Percentiles rank a stretch among this genome's conserved stretches.
Evolutionary conservation across 2,888 invertebrate genomes (phyloP).

Genomic region (Leptogaster cylindrica): DNA sequence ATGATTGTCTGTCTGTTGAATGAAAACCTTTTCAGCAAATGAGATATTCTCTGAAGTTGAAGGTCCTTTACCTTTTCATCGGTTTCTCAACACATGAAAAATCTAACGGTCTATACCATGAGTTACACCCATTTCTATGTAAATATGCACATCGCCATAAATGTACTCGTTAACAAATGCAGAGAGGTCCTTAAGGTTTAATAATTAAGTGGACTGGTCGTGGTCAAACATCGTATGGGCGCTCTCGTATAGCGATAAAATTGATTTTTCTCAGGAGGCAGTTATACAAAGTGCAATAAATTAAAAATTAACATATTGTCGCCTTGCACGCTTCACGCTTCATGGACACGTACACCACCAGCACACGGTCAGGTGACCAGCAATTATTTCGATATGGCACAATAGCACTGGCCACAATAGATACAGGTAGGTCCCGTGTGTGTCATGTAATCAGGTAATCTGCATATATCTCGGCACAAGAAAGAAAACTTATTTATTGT

Average conservation of each 20-base stretch:
- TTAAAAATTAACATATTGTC: constrained; percentile 33
- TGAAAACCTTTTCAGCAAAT: no score
- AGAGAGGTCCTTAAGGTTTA: no score
- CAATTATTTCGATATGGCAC: background rate
- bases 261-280: background rate
- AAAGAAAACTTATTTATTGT: constrained; percentile 22
- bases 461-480: background rate
- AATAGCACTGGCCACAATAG: background rate
- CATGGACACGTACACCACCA: background rate
- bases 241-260: background rate
- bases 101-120: no score
- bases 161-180: no score
- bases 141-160: no score
- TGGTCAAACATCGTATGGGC: no score
- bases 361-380: background rate
- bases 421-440: background rate
- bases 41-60: no score
- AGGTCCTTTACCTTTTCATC: no score
- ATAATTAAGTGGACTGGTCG: no score
- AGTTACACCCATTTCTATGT: no score
- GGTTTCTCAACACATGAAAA: no score
- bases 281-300: background rate
- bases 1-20: no score
- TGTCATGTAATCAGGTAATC: constrained; percentile 4
- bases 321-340: constrained; percentile 28